Conservation (phyloP, 1,140 invertebrate species). For the Drosophila ficusphila region DNA sequence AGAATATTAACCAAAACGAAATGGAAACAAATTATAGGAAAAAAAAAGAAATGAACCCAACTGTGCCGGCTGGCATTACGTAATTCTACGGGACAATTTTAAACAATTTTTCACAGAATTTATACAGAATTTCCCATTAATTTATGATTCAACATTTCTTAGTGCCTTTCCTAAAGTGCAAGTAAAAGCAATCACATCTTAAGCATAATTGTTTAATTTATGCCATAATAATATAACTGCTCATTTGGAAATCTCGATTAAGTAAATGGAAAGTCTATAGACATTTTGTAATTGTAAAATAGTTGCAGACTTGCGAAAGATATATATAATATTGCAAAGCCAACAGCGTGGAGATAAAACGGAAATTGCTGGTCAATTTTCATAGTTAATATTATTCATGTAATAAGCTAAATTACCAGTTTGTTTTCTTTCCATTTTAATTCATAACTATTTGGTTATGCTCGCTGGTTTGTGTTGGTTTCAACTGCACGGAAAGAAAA, state of each 20-base stretch:
- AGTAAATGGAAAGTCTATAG: background rate
- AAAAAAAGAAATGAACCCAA: slow-evolving; percentile 13
- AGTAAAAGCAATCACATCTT: background rate
- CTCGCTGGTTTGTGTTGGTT: slow-evolving; percentile 12
- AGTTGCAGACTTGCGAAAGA: background rate
- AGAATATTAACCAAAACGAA: slow-evolving; percentile 31
- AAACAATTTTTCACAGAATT: background rate
- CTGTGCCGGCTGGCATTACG: slow-evolving; percentile 21
- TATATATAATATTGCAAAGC: slow-evolving; percentile 14
- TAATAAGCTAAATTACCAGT: slow-evolving; percentile 33
- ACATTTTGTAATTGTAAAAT: slow-evolving; percentile 14
- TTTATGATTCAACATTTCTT: no score
- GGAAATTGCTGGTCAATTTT: slow-evolving; percentile 31
- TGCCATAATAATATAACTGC: background rate
- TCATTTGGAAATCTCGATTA: background rate
- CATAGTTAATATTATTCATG: slow-evolving; percentile 25
- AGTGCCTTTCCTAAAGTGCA: no score
- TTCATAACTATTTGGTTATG: slow-evolving; percentile 36
- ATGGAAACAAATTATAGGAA: slow-evolving; percentile 2
- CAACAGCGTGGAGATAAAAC: slow-evolving; percentile 2
- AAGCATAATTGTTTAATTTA: background rate
- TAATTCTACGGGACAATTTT: slow-evolving; percentile 26
- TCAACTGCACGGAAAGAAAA: slow-evolving; percentile 5
- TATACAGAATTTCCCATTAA: background rate
- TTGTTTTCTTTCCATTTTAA: slow-evolving; percentile 12